Evolutionary conservation across 1,140 invertebrate genomes (phyloP).

Genomic region (Euschistus heros): DNA sequence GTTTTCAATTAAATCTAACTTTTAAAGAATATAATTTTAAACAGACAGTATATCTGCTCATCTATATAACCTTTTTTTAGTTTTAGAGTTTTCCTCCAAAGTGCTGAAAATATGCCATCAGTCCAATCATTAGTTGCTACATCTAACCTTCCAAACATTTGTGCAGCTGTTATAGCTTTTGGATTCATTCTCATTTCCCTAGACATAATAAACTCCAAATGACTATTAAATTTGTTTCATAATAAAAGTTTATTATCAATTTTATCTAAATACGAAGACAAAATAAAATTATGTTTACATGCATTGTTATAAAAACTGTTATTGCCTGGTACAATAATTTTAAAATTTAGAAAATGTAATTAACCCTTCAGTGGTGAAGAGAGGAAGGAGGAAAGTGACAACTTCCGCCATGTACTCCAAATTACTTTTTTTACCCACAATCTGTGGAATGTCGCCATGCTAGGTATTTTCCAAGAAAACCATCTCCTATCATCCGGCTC

Average conservation of each 20-base stretch:
- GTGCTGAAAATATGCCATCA: conserved; percentile 91
- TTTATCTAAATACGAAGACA: too few relatives aligned
- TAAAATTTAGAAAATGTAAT: neutral
- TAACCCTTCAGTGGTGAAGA: too few relatives aligned
- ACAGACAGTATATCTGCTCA: neutral
- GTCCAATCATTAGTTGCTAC: conserved; percentile 98
- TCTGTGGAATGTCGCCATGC: too few relatives aligned
- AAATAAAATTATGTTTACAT: too few relatives aligned
- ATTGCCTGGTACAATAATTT: too few relatives aligned
- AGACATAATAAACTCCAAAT: neutral
- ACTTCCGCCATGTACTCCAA: too few relatives aligned
- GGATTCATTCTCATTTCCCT: conserved; percentile 98
- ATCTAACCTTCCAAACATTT: conserved; percentile 94
- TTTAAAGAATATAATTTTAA: neutral
- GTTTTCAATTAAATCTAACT: neutral
- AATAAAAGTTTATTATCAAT: too few relatives aligned
- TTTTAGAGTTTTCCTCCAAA: conserved; percentile 89
- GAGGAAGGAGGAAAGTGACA: too few relatives aligned
- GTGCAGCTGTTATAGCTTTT: conserved; percentile 90
- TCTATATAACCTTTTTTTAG: conserved; percentile 55
- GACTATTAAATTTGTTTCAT: neutral
- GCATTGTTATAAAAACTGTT: too few relatives aligned
- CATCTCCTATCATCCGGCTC: too few relatives aligned
- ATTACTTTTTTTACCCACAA: too few relatives aligned
- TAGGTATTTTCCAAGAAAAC: too few relatives aligned